These are phyloP conservation scores for Gnathonemus longibarbis DNA, from an alignment of 2,113 vertebrate species.

Conservation along the genomic window DNA sequence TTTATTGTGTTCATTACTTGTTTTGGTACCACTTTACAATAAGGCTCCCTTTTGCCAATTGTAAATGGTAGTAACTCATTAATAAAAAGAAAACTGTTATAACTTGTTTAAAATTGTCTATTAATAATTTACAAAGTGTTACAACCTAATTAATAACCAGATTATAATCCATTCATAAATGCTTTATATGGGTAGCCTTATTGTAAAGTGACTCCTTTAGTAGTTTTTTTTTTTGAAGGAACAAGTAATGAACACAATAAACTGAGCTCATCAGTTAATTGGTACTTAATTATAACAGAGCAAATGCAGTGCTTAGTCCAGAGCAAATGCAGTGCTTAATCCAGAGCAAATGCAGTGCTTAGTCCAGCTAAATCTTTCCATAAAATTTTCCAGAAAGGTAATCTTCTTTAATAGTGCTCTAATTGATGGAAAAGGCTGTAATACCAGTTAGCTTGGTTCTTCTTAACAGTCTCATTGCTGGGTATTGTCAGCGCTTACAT, in stretches of 20 bases:
- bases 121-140: too few relatives aligned
- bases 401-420: not conserved
- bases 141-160: too few relatives aligned
- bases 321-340: not conserved
- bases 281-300: not conserved
- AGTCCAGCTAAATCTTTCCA: not conserved
- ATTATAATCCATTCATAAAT: too few relatives aligned
- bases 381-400: not conserved
- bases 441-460: not conserved
- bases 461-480: not conserved
- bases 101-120: too few relatives aligned
- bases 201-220: not conserved
- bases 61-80: too few relatives aligned
- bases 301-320: not conserved
- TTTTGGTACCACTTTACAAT: not conserved
- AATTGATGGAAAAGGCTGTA: not conserved
- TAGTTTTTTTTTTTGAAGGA: too few relatives aligned
- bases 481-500: not conserved
- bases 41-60: too few relatives aligned
- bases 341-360: not conserved
- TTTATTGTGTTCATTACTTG: not conserved
- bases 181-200: too few relatives aligned
- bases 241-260: too few relatives aligned
- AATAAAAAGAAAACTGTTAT: too few relatives aligned
- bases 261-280: not conserved